A percentile compares a stretch with the other conserved stretches of the same genome.
Evolutionary conservation across 2,113 vertebrate genomes (phyloP).

Genomic region (Hippocampus barbouri): DNA sequence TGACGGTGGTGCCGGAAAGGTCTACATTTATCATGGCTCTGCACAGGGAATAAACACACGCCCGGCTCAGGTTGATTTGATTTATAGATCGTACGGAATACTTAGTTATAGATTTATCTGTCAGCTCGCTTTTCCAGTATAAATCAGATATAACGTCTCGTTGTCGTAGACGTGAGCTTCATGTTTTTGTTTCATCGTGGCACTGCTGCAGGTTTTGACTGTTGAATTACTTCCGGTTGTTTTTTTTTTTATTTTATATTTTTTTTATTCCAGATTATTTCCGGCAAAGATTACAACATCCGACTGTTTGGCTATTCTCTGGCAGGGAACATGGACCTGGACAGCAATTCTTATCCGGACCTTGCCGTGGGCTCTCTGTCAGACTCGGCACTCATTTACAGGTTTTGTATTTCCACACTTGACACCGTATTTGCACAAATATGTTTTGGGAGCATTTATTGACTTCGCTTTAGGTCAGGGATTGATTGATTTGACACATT

Average conservation of each 20-base stretch:
- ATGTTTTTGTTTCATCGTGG: neutral
- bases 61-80: constrained; percentile 81
- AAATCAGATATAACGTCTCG: neutral
- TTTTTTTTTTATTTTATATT: neutral
- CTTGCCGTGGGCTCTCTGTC: constrained; percentile 91
- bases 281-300: constrained; percentile 73
- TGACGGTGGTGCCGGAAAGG: constrained; percentile 78
- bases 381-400: constrained; percentile 85
- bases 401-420: constrained; percentile 60
- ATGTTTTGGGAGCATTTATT: neutral
- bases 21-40: constrained; percentile 92
- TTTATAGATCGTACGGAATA: neutral
- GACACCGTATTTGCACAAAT: neutral
- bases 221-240: neutral
- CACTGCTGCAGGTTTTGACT: neutral
- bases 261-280: constrained; percentile 75
- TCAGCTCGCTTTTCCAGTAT: neutral
- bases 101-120: too few relatives aligned
- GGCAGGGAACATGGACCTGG: constrained; percentile 93
- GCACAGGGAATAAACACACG: constrained; percentile 79
- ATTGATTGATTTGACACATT: neutral
- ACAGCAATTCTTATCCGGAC: constrained; percentile 90
- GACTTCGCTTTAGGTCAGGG: neutral
- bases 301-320: constrained; percentile 90
- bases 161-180: neutral